A percentile compares a stretch with the other conserved stretches of the same genome.
phyloP scores from a whole-genome alignment of 1,140 invertebrate species.

The Atta cephalotes region DNA sequence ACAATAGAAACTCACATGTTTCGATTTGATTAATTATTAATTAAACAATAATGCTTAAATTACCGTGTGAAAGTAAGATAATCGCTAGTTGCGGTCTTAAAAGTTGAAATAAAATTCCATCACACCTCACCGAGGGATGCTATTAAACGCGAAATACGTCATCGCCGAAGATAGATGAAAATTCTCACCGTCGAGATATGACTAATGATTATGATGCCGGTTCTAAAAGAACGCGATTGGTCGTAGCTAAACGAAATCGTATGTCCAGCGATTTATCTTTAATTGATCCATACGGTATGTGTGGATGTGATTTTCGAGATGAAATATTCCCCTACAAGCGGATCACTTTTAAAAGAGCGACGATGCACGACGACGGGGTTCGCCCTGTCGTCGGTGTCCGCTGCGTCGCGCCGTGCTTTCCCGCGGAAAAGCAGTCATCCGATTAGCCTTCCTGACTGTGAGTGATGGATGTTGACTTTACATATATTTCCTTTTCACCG shows the following conservation, averaged over 20 bases:
- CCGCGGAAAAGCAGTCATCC: slow-evolving; percentile 73
- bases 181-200: neutral
- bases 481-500: slow-evolving; percentile 76
- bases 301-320: slow-evolving; percentile 20
- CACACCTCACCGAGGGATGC: neutral
- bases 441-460: slow-evolving; percentile 76
- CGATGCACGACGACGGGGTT: neutral
- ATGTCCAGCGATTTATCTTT: slow-evolving; percentile 30
- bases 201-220: slow-evolving; percentile 32
- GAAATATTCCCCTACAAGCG: slow-evolving; percentile 43
- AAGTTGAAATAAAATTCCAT: slow-evolving; percentile 42
- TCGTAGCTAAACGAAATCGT: slow-evolving; percentile 18
- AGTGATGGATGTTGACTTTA: slow-evolving; percentile 78
- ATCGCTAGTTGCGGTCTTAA: slow-evolving; percentile 7
- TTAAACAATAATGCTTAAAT: slow-evolving; percentile 16
- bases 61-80: slow-evolving; percentile 9
- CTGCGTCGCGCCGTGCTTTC: slow-evolving; percentile 26
- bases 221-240: neutral
- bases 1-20: slow-evolving; percentile 4
- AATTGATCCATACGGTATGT: slow-evolving; percentile 31
- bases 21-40: slow-evolving; percentile 16
- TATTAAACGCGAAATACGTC: slow-evolving; percentile 9
- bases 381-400: neutral
- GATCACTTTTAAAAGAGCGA: slow-evolving; percentile 28
- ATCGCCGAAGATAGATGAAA: slow-evolving; percentile 29